Evolutionary conservation across 2,113 vertebrate genomes (phyloP).

Genomic region (Lepisosteus osseus): DNA sequence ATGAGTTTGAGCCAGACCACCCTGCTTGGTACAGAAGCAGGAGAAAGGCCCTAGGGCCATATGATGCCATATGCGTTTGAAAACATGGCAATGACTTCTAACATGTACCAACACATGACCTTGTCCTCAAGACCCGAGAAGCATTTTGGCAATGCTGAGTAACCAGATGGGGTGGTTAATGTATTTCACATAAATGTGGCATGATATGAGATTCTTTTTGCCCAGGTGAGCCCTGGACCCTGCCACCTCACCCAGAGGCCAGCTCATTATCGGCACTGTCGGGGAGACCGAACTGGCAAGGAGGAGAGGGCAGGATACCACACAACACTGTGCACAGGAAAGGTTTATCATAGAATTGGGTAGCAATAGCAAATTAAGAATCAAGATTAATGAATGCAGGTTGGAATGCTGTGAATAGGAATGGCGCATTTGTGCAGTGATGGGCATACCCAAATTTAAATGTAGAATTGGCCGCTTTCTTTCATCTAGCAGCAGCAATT

Average conservation of each 20-base stretch:
- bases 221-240: conserved; percentile 40
- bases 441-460: not conserved
- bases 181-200: conserved; percentile 45
- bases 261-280: conserved; percentile 43
- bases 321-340: conserved; percentile 7
- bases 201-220: conserved; percentile 27
- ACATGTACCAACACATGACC: conserved; percentile 64
- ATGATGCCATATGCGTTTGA: conserved; percentile 28
- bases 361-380: conserved; percentile 25
- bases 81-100: conserved; percentile 52
- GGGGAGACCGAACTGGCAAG: conserved; percentile 18
- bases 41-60: conserved; percentile 31
- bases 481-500: not conserved
- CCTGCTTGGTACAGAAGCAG: not conserved
- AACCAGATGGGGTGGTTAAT: conserved; percentile 70
- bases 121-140: conserved; percentile 51
- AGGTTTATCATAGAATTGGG: not conserved
- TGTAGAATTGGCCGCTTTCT: not conserved
- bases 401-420: not conserved
- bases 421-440: not conserved
- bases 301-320: not conserved
- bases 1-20: not conserved
- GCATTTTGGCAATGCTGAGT: conserved; percentile 40
- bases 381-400: not conserved
- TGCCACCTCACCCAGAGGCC: conserved; percentile 16